Percentiles rank a stretch among this genome's conserved stretches.
phyloP scores from a whole-genome alignment of 2,113 vertebrate genomes.

The Xiphias gladius region DNA sequence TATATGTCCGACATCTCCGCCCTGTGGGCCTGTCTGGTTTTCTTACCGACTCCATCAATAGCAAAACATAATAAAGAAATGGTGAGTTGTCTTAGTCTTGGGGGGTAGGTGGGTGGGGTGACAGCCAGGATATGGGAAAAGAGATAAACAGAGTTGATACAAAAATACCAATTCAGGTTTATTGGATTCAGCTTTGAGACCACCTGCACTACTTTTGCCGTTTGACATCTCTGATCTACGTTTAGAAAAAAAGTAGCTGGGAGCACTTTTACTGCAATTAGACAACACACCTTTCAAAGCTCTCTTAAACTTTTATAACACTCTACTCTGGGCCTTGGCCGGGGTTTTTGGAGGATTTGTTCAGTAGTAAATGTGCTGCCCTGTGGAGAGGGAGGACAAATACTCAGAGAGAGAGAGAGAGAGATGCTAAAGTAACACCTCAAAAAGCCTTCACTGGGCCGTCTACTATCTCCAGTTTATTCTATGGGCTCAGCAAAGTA shows the following conservation, averaged over 20 bases:
- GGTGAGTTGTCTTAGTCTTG: conserved; percentile 23
- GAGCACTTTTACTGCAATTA: conserved; percentile 50
- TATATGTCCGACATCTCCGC: conserved; percentile 32
- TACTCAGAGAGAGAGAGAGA: conserved; percentile 2
- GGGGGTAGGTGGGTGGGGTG: not conserved
- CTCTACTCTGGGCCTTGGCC: conserved; percentile 36
- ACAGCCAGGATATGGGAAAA: conserved; percentile 1
- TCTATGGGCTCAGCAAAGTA: conserved; percentile 58
- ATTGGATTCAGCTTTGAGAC: conserved; percentile 11
- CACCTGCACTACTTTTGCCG: not conserved
- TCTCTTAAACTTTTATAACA: conserved; percentile 44
- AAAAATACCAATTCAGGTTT: conserved; percentile 24
- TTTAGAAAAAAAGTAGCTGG: conserved; percentile 24
- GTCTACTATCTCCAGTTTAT: conserved; percentile 31
- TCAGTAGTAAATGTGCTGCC: conserved; percentile 34
- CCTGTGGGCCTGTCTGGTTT: conserved; percentile 34
- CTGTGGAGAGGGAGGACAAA: conserved; percentile 7
- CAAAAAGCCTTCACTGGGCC: conserved; percentile 27
- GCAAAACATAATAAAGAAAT: conserved; percentile 31
- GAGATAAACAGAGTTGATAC: conserved; percentile 12
- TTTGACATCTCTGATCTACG: conserved; percentile 25
- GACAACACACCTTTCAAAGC: conserved; percentile 29
- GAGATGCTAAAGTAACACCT: conserved; percentile 36
- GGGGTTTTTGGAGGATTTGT: conserved; percentile 31
- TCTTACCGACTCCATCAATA: conserved; percentile 28